Evolutionary conservation across 1,140 invertebrate species (phyloP).

Genomic region (Papilio dardanus): DNA sequence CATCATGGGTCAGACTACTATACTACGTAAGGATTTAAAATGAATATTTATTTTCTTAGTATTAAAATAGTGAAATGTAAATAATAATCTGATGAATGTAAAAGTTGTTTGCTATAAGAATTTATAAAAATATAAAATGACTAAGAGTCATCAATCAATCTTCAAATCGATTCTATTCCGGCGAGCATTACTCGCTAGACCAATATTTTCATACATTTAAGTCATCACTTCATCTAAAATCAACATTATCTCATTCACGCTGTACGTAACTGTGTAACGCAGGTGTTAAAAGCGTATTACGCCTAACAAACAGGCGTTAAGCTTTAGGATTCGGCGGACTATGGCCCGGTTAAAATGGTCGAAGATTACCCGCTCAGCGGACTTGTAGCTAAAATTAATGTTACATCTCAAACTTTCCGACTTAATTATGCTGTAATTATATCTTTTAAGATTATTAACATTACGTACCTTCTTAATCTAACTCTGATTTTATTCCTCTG

Average conservation of each 20-base stretch:
- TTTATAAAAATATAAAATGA: conserved; percentile 43
- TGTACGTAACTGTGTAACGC: conserved; percentile 71
- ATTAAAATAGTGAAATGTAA: not conserved
- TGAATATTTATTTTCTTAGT: too few relatives aligned
- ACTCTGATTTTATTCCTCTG: not conserved
- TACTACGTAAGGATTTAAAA: too few relatives aligned
- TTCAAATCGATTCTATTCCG: conserved; percentile 52
- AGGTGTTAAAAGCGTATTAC: conserved; percentile 80
- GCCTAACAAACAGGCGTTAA: conserved; percentile 78
- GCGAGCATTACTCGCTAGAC: conserved; percentile 41
- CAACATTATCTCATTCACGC: conserved; percentile 69
- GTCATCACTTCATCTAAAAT: conserved; percentile 64
- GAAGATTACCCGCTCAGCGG: conserved; percentile 68
- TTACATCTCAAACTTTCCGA: conserved; percentile 59
- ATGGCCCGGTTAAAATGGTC: conserved; percentile 65
- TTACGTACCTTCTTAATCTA: not conserved
- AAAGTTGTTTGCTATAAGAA: not conserved
- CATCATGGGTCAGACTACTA: too few relatives aligned
- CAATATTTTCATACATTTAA: conserved; percentile 51
- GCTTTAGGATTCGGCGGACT: conserved; percentile 70
- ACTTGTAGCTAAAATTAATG: conserved; percentile 67
- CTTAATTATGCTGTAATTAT: conserved; percentile 64
- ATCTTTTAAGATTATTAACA: conserved; percentile 39
- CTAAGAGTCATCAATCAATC: conserved; percentile 49
- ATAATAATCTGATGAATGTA: not conserved